A percentile compares a stretch with the other conserved stretches of the same genome.
phyloP scores from a whole-genome alignment of 2,888 invertebrate species.

The Platycheirus rosarum region DNA sequence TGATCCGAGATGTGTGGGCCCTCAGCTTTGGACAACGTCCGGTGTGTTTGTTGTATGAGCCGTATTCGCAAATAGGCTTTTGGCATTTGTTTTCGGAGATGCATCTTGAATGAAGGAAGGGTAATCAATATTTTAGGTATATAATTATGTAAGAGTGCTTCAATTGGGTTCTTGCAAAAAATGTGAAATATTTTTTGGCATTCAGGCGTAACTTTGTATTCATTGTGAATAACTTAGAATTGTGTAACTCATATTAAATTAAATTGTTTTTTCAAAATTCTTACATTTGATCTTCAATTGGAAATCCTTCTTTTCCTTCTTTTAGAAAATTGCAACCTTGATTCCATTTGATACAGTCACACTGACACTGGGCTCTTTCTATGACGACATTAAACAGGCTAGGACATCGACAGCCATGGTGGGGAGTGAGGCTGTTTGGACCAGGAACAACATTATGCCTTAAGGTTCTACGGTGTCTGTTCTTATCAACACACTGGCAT shows the following conservation, averaged over 20 bases:
- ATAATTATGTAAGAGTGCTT: too few species aligned
- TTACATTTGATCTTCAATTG: slow-evolving; percentile 86
- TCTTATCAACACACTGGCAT: slow-evolving; percentile 79
- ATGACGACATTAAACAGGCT: slow-evolving; percentile 82
- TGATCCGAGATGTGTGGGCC: slow-evolving; percentile 53
- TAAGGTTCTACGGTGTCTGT: slow-evolving; percentile 10
- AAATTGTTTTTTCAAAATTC: too few species aligned
- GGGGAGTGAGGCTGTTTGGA: background rate
- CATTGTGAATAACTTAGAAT: too few species aligned
- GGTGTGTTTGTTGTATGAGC: slow-evolving; percentile 77
- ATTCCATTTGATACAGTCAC: slow-evolving; percentile 86
- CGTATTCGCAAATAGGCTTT: slow-evolving; percentile 79
- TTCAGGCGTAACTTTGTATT: too few species aligned
- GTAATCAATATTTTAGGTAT: background rate
- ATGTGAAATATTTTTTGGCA: too few species aligned
- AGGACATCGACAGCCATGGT: slow-evolving; percentile 77
- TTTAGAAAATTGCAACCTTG: slow-evolving; percentile 85
- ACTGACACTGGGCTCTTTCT: slow-evolving; percentile 83
- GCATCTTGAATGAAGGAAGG: slow-evolving; percentile 76
- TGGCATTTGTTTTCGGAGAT: slow-evolving; percentile 79
- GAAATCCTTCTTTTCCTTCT: slow-evolving; percentile 86
- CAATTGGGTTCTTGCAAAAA: too few species aligned
- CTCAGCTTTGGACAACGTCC: slow-evolving; percentile 81
- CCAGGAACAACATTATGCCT: slow-evolving; percentile 12
- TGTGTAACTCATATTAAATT: too few species aligned